Evolutionary conservation across 2,113 vertebrate genomes (phyloP).

Genomic region (Eudyptes chrysolophus): DNA sequence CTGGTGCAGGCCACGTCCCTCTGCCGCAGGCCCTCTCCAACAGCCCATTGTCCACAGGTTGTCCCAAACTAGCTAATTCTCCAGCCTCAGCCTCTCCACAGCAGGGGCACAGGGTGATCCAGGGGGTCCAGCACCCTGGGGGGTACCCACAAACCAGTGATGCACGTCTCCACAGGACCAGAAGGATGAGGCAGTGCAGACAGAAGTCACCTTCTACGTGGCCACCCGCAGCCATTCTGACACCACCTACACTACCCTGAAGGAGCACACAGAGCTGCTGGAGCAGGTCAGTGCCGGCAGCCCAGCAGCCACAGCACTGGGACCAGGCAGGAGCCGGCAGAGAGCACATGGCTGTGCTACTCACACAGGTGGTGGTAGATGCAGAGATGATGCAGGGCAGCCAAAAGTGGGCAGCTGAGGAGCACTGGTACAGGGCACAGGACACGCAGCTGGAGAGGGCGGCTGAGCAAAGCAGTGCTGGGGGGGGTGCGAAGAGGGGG

Average conservation of each 20-base stretch:
- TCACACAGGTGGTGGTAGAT: slow-evolving; percentile 46
- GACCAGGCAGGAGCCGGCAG: not conserved
- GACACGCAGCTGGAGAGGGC: slow-evolving; percentile 62
- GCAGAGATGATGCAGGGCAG: slow-evolving; percentile 54
- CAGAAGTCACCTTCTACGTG: not conserved
- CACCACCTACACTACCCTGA: fast-evolving
- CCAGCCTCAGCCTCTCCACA: not conserved
- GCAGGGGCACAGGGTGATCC: not conserved
- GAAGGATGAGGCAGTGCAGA: not conserved
- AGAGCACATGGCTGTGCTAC: too few relatives aligned
- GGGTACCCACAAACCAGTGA: not conserved
- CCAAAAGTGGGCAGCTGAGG: slow-evolving; percentile 63
- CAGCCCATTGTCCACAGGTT: not conserved
- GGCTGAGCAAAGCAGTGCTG: slow-evolving; percentile 43
- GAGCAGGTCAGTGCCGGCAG: not conserved
- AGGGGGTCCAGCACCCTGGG: not conserved
- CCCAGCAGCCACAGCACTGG: not conserved
- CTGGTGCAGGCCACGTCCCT: not conserved
- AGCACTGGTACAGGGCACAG: slow-evolving; percentile 55
- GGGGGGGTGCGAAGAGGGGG: not conserved
- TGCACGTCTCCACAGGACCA: not conserved
- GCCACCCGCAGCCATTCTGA: not conserved
- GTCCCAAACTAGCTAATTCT: not conserved
- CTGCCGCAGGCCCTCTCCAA: not conserved
- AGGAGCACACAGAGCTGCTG: not conserved